phyloP scores from a whole-genome alignment of 1,140 invertebrate species.

The Aleiodes sp. region DNA sequence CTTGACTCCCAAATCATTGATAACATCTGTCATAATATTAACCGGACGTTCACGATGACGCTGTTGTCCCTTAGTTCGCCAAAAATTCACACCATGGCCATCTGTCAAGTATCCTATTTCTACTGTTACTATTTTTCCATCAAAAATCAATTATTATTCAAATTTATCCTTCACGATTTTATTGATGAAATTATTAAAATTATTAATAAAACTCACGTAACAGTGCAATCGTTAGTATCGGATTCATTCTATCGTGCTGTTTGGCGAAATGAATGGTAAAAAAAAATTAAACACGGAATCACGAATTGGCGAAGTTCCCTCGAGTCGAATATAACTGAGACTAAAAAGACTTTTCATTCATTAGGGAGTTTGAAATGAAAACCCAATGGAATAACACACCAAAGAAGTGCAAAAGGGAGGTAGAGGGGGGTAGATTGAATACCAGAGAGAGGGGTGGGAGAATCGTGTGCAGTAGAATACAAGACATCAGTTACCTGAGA shows the following conservation, averaged over 20 bases:
- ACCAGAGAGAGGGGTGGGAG: constrained; percentile 30
- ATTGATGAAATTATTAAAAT: constrained; percentile 1
- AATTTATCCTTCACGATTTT: too few relatives aligned
- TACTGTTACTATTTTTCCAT: too few relatives aligned
- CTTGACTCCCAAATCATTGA: constrained; percentile 77
- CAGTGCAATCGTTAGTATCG: background rate
- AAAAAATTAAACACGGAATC: background rate
- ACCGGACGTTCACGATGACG: constrained; percentile 68
- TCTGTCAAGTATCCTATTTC: too few relatives aligned
- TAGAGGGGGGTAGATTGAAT: constrained; percentile 25
- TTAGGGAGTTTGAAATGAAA: constrained; percentile 24
- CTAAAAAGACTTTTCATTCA: constrained; percentile 31
- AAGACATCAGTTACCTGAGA: constrained; percentile 3
- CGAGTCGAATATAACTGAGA: constrained; percentile 4
- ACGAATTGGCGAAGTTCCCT: constrained; percentile 7
- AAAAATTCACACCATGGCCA: too few relatives aligned
- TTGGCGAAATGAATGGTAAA: background rate
- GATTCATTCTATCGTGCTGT: background rate
- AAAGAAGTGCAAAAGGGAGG: background rate
- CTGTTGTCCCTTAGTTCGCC: too few relatives aligned
- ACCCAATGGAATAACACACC: background rate
- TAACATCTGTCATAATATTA: constrained; percentile 80
- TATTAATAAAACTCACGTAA: constrained; percentile 16
- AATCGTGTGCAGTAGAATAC: constrained; percentile 8
- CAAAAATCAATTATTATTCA: too few relatives aligned